phyloP scores from a whole-genome alignment of 2,888 invertebrate species.

The Drosophila trichaetosa region DNA sequence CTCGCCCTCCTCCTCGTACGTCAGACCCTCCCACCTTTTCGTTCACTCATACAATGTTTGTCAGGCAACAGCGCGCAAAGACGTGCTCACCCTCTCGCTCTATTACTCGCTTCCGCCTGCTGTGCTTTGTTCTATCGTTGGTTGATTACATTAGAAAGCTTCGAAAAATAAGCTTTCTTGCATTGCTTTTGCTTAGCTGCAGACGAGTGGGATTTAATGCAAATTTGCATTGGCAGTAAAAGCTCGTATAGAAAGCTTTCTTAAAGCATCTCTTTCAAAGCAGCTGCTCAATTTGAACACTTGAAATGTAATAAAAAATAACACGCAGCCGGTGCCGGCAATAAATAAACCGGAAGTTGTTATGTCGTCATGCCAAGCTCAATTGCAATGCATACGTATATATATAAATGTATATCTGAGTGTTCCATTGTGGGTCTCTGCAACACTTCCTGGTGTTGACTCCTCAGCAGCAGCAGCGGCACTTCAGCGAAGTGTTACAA shows the following conservation, averaged over 20 bases:
- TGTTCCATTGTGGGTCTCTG: slow-evolving; percentile 48
- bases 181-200: slow-evolving; percentile 34
- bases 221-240: slow-evolving; percentile 7
- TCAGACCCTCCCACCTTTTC: slow-evolving; percentile 5
- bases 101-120: slow-evolving; percentile 1
- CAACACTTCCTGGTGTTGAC: slow-evolving; percentile 60
- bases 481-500: slow-evolving; percentile 63
- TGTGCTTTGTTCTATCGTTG: neutral
- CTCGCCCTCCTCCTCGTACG: slow-evolving; percentile 19
- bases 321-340: slow-evolving; percentile 26
- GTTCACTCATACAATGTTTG: slow-evolving; percentile 10
- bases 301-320: slow-evolving; percentile 35
- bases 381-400: neutral
- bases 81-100: neutral
- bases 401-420: slow-evolving; percentile 17
- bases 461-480: slow-evolving; percentile 23
- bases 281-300: slow-evolving; percentile 58
- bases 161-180: slow-evolving; percentile 24
- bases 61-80: slow-evolving; percentile 29
- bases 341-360: slow-evolving; percentile 73
- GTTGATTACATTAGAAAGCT: slow-evolving; percentile 46
- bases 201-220: slow-evolving; percentile 17
- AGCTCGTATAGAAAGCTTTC: slow-evolving; percentile 8
- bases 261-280: slow-evolving; percentile 11
- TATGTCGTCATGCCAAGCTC: slow-evolving; percentile 55